Evolutionary conservation across 23 tunicate species (phyloP).

Genomic region (Diplosoma virens): DNA sequence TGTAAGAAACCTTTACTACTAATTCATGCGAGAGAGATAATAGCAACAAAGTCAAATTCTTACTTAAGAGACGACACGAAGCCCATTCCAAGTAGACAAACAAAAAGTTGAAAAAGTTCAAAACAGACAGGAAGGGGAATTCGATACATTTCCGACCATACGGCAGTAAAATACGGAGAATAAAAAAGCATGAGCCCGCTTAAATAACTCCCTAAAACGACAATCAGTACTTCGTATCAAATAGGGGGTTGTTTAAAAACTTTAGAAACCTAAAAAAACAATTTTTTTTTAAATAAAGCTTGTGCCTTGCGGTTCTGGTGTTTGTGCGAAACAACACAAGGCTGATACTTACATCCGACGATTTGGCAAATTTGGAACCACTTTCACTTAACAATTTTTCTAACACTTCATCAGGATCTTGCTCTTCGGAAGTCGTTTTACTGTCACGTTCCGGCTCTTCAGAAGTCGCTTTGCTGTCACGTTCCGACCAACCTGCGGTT

Average conservation of each 20-base stretch:
- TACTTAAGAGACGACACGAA: constrained; percentile 18
- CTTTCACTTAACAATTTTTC: constrained; percentile 18
- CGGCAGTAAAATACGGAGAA: constrained; percentile 43
- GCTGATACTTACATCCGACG: background rate
- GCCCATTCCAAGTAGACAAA: constrained; percentile 14
- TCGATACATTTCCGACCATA: constrained; percentile 71
- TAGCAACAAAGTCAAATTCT: too few relatives aligned
- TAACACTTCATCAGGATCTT: constrained; percentile 29
- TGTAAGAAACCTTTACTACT: too few relatives aligned
- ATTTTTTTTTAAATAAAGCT: too few relatives aligned
- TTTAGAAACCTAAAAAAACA: too few relatives aligned
- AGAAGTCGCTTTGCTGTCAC: too few relatives aligned
- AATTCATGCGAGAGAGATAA: too few relatives aligned
- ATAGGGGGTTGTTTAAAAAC: background rate
- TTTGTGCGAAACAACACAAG: too few relatives aligned
- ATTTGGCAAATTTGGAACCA: constrained; percentile 8
- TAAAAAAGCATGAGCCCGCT: constrained; percentile 42
- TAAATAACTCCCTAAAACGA: constrained; percentile 14
- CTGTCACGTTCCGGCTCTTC: too few relatives aligned
- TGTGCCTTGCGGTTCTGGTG: too few relatives aligned
- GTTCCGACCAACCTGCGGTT: too few relatives aligned
- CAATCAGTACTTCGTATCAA: constrained; percentile 37
- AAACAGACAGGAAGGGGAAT: constrained; percentile 17
- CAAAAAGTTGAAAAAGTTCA: constrained; percentile 27
- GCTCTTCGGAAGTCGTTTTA: too few relatives aligned